Evolutionary conservation across 2,113 vertebrate species (phyloP).

Genomic region (Ceratotherium simum): DNA sequence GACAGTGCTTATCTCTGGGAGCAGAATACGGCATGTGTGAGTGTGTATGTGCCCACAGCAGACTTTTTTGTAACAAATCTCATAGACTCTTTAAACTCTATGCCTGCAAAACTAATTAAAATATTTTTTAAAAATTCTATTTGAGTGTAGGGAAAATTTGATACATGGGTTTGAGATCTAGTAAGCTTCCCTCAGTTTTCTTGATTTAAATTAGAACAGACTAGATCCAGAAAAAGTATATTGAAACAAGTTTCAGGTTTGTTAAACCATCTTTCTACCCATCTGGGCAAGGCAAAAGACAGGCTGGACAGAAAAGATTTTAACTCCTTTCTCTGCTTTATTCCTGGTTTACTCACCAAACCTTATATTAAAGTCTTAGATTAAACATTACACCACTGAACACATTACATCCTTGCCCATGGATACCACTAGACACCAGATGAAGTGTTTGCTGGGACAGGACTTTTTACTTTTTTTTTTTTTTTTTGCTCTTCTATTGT

Average conservation of each 20-base stretch:
- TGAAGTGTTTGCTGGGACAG: not conserved
- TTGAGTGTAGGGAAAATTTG: conserved; percentile 29
- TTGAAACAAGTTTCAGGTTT: not conserved
- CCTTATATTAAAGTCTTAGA: not conserved
- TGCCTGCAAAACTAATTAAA: conserved; percentile 6
- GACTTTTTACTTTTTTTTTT: conserved; percentile 24
- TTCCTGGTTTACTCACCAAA: conserved; percentile 31
- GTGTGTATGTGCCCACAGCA: not conserved
- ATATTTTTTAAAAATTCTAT: not conserved
- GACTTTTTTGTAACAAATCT: not conserved
- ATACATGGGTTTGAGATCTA: conserved; percentile 12
- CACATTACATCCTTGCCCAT: not conserved
- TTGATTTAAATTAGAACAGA: conserved; percentile 33
- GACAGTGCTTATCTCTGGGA: not conserved
- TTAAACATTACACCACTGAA: conserved; percentile 5
- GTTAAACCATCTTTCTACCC: not conserved
- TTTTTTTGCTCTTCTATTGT: not conserved
- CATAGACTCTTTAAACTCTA: not conserved
- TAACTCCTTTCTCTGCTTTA: not conserved
- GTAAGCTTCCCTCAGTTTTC: not conserved
- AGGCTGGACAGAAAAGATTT: not conserved
- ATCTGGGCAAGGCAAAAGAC: conserved; percentile 11
- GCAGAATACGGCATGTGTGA: not conserved
- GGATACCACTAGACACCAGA: not conserved
- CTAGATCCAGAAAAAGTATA: not conserved